These are phyloP conservation scores for Pseudomyrmex flavicornis DNA, from an alignment of 1,140 invertebrate species.

Conservation along the genomic window DNA sequence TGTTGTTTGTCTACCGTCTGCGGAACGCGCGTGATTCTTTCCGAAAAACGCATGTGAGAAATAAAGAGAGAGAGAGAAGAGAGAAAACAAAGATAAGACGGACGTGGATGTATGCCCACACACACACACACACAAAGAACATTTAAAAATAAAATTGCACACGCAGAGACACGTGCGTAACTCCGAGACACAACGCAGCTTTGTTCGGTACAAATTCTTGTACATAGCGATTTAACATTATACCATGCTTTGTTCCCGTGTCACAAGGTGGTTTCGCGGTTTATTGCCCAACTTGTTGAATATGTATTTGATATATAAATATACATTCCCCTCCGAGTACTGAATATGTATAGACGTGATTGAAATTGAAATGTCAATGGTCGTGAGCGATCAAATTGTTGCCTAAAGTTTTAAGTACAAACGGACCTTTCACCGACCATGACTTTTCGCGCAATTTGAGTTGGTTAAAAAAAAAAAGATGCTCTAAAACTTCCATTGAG, in stretches of 20 bases:
- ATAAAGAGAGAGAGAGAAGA: background rate
- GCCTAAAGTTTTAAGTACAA: no score
- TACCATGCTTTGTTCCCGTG: no score
- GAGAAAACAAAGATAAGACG: no score
- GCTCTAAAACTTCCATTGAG: no score
- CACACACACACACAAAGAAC: background rate
- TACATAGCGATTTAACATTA: no score
- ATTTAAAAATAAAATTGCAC: slow-evolving; percentile 45
- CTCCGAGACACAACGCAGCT: background rate
- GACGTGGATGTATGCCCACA: background rate
- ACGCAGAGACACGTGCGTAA: slow-evolving; percentile 28
- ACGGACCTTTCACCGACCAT: no score
- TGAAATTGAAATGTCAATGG: slow-evolving; percentile 15
- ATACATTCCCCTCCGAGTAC: no score
- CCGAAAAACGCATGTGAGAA: background rate
- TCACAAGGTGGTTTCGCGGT: background rate
- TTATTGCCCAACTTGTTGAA: slow-evolving; percentile 9
- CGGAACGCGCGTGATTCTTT: background rate
- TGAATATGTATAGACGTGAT: slow-evolving; percentile 5
- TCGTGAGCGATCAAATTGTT: background rate
- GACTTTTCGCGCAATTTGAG: no score
- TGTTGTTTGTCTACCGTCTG: slow-evolving; percentile 20
- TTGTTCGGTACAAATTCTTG: slow-evolving; percentile 2
- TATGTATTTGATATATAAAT: slow-evolving; percentile 11
- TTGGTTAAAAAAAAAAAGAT: no score